Evolutionary conservation across 1,140 invertebrate genomes (phyloP), one percentile per base, ranked within the genome.

Genomic region (Heterodera carotae): DNA sequence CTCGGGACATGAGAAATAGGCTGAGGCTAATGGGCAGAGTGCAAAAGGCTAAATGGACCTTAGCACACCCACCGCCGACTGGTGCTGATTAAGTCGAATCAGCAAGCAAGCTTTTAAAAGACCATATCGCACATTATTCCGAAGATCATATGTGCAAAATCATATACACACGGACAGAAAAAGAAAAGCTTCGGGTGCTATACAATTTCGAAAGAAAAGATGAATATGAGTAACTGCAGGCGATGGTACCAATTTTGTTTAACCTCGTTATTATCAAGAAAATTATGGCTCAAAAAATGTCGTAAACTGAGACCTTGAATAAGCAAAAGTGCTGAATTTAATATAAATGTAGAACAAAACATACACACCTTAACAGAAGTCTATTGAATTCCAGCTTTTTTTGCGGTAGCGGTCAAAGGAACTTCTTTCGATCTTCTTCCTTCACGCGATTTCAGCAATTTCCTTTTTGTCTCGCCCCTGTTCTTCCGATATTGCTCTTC

Each of bases 361-460:
- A 10, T 33, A 31, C 12, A 56, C 4, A n/a, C 27, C 22, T 2
- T 59, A 71, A 71, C 6, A 34, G 0, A 12, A 43, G 15, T 34
- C 25, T 62, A 66, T 12, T 29, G 4, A 31, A 18, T 25, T 34
- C 31, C 29, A 66, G 4, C 53, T 29, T 29, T 6, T 73, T 48
- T 15, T 27, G 72, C 25, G 8, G 56, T 39, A 18, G 34, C 27
- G 36, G 18, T n/a, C n/a, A 71, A 74, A 74, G 34, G 31, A 33
- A 74, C 64, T 34, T 74, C 72, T 25, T 64, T 62, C 4, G 64
- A 22, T 36, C 31, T 62, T n/a, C 75, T 69, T 36, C 75, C 76
- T 39, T 76, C 75, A 36, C 78, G 77, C 25, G 83, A 83, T 59
- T 74, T 67, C 15, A 85, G 69, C 59, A 85, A 82, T 67, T 85